A percentile compares a stretch with the other conserved stretches of the same genome.
Evolutionary conservation across 2,888 invertebrate species (phyloP).

Genomic region (Caenorhabditis becei): DNA sequence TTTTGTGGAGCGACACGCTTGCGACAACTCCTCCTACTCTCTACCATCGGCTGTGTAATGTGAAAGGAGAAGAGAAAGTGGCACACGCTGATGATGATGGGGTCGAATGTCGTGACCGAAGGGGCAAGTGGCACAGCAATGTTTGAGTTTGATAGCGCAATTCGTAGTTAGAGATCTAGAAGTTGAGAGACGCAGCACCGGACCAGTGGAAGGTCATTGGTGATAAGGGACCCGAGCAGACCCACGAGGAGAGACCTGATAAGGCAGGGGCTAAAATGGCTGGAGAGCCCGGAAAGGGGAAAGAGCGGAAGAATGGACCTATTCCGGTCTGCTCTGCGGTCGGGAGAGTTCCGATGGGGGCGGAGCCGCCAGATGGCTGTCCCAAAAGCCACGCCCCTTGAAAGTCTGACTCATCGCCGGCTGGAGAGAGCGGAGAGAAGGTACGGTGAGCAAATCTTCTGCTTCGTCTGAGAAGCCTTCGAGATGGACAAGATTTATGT

Average conservation of each 20-base stretch:
- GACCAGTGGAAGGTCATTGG: constrained; percentile 25
- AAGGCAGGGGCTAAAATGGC: constrained; percentile 10
- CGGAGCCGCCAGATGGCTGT: constrained; percentile 24
- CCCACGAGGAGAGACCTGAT: constrained; percentile 1
- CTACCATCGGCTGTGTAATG: constrained; percentile 21
- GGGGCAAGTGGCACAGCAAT: constrained; percentile 17
- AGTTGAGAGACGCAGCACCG: constrained; percentile 15
- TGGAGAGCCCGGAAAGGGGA: constrained; percentile 5
- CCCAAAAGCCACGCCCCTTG: constrained; percentile 20
- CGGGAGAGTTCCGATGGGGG: constrained; percentile 18
- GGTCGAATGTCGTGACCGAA: constrained; percentile 41
- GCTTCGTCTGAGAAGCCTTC: constrained; percentile 7
- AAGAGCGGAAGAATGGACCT: neutral
- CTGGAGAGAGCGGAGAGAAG: constrained; percentile 3
- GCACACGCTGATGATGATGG: constrained; percentile 21
- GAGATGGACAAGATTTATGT: constrained; percentile 52
- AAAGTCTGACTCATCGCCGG: constrained; percentile 32
- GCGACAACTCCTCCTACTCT: constrained; percentile 42
- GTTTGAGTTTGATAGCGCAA: constrained; percentile 46
- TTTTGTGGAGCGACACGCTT: constrained; percentile 24
- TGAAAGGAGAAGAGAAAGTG: constrained; percentile 27
- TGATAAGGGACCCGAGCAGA: constrained; percentile 29
- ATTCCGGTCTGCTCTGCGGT: constrained; percentile 2
- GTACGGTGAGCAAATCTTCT: constrained; percentile 16
- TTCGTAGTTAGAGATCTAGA: constrained; percentile 13